Evolutionary conservation across 2,888 invertebrate species (phyloP), one percentile per base, ranked within the genome.

Genomic region (Adineta ricciae): DNA sequence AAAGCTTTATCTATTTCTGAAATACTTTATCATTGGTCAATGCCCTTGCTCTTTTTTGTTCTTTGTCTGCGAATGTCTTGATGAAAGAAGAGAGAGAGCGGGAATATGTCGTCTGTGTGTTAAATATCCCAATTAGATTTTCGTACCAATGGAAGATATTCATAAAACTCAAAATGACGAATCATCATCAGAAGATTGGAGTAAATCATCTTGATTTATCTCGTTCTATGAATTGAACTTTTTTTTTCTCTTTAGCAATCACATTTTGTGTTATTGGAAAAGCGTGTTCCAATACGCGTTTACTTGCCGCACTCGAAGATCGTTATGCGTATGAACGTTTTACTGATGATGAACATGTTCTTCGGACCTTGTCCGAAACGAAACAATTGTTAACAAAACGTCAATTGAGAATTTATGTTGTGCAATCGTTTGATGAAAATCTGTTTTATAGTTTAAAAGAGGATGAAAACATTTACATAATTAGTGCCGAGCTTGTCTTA

Each of bases 381-480:
- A 64, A 64, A 64, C 64, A 32, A 32, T 64, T 64, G 32, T 32
- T 64, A 64, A 64, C 64, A 32, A 64, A 64, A 64, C 64, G 78
- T n/a, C 78, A 78, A 41, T 3, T 78, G n/a, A 24, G 41, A 2
- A 78, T 78, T 8, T 78, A 41, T 41, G 41, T 78, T n/a, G n/a
- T 78, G 24, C 41, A 78, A 41, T 41, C 78, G 41, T 78, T 78
- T 41, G 78, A 78, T 41, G 41, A 78, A 41, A 41, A 41, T 78
- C 8, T 41, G 32, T 64, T 64, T 24, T 41, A 41, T 41, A n/a
- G 24, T 41, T 78, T 78, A 21, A 78, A 78, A 41, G 41, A 41
- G n/a, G 78, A 78, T 78, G 41, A 78, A 41, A 41, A 78, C 41
- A 41, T 78, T n/a, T 78, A 78, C n/a, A 78, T 78, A 38, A 78